phyloP scores from a whole-genome alignment of 2,113 vertebrate genomes.

The Leucosticte australis region DNA sequence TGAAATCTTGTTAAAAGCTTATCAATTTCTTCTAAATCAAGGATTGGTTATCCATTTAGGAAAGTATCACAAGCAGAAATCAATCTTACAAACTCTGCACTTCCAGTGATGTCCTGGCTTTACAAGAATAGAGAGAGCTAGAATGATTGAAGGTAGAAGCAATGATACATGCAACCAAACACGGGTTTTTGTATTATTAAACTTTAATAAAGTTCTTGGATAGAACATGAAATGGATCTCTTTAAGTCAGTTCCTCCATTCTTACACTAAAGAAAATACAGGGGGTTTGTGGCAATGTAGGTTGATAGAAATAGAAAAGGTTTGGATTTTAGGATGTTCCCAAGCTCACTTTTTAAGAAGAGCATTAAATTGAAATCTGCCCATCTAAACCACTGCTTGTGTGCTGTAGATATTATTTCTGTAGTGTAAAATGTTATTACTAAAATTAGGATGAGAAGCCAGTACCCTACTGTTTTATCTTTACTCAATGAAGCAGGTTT shows the following conservation, averaged over 20 bases:
- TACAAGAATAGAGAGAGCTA: neutral
- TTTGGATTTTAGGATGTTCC: neutral
- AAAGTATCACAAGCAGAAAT: neutral
- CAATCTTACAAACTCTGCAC: neutral
- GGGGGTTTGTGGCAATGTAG: rapidly evolving
- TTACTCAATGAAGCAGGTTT: neutral
- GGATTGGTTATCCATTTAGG: neutral
- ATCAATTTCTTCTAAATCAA: neutral
- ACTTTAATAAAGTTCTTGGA: neutral
- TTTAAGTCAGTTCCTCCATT: neutral
- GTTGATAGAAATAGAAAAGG: neutral
- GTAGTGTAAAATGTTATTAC: neutral
- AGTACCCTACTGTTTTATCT: neutral
- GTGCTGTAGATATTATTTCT: neutral
- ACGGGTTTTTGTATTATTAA: neutral
- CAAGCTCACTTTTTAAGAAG: neutral
- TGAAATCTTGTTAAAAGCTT: neutral
- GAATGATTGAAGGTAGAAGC: neutral
- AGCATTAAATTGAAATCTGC: neutral
- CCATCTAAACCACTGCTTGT: neutral
- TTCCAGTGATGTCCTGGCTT: neutral
- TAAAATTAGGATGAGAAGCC: neutral
- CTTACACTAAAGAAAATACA: neutral
- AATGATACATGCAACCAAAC: neutral
- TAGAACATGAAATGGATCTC: neutral